Base-by-base conservation (phyloP, 2,113 vertebrate species). In the Ciconia boyciana region DNA sequence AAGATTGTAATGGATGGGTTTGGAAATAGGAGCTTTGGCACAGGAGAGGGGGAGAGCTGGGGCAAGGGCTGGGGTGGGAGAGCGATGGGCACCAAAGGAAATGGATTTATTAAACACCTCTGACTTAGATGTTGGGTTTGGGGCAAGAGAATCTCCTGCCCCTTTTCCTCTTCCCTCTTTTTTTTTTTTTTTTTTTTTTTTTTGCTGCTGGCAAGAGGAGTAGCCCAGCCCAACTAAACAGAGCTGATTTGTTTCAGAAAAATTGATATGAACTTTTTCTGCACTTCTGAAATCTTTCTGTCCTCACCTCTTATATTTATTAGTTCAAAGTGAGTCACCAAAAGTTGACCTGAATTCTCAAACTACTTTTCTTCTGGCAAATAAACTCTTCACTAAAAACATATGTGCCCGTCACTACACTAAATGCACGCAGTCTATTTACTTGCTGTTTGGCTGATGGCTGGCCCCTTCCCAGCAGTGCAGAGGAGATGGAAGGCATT, bases 311-410 rank as follows among this genome's bases (percentile, higher is more conserved):
- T 91, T 78, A 25, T 54, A 94, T 95, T 95, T 97, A 95, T 91
- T 96, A 77, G 70, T 69, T 91, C 54, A 49, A 91, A 94, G 57
- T 72, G 65, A 93, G 85, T 93, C 93, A 79, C 91, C 93, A 93
- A 74, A 96, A 93, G 52, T 72, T 95, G 90, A 96, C 84, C 84
- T 83, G 91, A 93, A 83, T 94, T 90, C 49, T 96, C 75, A 83
- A 93, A 88, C 93, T 58, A 65, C 81, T 77, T 95, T 91, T 95
- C 82, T 94, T 91, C 81, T 85, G 66, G 87, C 84, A 88, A 96
- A 94, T 96, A 93, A 97, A 94, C 74, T 91, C 84, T 94, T 95
- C 94, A 94, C 78, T 97, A 82, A 58, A 97, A 96, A 90, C 95
- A 96, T 82, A 93, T 96, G 96, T 90, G 95, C 74, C 70, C 9